These are phyloP conservation scores for Hippasteria phrygiana DNA, from an alignment of 53 echinoderm and acorn worm species.

Conservation along the genomic window DNA sequence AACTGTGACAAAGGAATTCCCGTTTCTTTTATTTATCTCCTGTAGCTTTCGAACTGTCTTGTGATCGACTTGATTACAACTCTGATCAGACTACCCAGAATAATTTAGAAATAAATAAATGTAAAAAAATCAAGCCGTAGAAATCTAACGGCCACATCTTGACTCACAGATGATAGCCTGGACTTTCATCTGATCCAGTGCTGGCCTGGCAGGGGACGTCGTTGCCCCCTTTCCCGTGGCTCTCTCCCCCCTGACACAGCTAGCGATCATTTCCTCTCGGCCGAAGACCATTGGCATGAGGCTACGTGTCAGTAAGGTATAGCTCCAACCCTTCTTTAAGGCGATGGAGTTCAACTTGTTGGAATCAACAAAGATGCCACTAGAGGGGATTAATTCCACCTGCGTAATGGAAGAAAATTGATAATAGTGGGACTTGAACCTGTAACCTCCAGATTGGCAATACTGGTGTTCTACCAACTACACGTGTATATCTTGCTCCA, in stretches of 20 bases:
- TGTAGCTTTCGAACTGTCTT: too few species aligned
- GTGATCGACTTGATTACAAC: not conserved
- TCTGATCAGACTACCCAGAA: too few species aligned
- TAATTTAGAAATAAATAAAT: too few species aligned
- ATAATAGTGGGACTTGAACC: not conserved
- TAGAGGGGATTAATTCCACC: constrained; percentile 7
- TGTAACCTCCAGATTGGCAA: too few species aligned
- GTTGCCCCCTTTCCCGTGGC: constrained; percentile 53
- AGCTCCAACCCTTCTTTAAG: constrained; percentile 40
- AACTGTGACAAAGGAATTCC: too few species aligned
- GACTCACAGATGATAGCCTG: constrained; percentile 52
- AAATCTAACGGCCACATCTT: too few species aligned
- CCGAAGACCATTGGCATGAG: constrained; percentile 75
- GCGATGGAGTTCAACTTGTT: not conserved
- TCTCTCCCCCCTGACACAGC: constrained; percentile 69
- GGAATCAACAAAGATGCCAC: constrained; percentile 11
- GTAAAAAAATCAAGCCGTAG: too few species aligned
- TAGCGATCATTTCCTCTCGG: constrained; percentile 64
- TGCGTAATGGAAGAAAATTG: not conserved
- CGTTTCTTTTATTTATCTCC: too few species aligned
- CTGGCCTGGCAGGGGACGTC: constrained; percentile 28
- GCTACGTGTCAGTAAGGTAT: constrained; percentile 57
- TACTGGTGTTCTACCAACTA: too few species aligned
- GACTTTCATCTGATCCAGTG: constrained; percentile 45
- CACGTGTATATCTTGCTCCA: too few species aligned